phyloP scores from a whole-genome alignment of 2,797 vertebrate species.

The Sardinella longiceps region DNA sequence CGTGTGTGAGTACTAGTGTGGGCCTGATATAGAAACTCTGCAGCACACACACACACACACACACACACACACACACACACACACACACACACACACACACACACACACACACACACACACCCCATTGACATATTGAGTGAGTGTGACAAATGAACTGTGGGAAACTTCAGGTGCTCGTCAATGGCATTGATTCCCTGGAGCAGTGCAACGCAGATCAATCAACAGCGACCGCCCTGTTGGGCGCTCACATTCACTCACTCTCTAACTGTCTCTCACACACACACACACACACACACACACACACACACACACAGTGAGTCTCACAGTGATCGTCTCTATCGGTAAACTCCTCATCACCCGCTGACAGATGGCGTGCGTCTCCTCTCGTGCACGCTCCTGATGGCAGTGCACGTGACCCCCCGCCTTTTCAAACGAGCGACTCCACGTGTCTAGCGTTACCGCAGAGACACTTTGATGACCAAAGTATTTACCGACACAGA shows the following conservation, averaged over 20 bases:
- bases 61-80: conserved; percentile 16
- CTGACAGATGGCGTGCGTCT: conserved; percentile 8
- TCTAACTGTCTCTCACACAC: conserved; percentile 44
- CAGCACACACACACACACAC: background rate
- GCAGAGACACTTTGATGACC: conserved; percentile 64
- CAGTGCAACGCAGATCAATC: conserved; percentile 63
- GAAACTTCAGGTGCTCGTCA: conserved; percentile 72
- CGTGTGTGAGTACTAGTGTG: background rate
- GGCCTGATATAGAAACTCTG: background rate
- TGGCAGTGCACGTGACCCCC: background rate
- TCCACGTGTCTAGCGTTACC: conserved; percentile 58
- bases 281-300: conserved; percentile 25
- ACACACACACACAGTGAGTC: conserved; percentile 35
- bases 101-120: conserved; percentile 54
- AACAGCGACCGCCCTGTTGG: conserved; percentile 52
- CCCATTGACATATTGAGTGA: conserved; percentile 71
- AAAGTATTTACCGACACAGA: conserved; percentile 68
- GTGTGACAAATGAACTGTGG: conserved; percentile 77
- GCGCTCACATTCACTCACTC: background rate
- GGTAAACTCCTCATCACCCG: background rate
- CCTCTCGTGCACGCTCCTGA: background rate
- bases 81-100: background rate
- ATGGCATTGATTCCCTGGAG: conserved; percentile 74
- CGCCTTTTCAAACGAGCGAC: background rate
- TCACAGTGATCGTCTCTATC: conserved; percentile 14